A percentile compares a stretch with the other conserved stretches of the same genome.
Conservation (phyloP, 2,888 invertebrate genomes). For the Heliconius erato region DNA sequence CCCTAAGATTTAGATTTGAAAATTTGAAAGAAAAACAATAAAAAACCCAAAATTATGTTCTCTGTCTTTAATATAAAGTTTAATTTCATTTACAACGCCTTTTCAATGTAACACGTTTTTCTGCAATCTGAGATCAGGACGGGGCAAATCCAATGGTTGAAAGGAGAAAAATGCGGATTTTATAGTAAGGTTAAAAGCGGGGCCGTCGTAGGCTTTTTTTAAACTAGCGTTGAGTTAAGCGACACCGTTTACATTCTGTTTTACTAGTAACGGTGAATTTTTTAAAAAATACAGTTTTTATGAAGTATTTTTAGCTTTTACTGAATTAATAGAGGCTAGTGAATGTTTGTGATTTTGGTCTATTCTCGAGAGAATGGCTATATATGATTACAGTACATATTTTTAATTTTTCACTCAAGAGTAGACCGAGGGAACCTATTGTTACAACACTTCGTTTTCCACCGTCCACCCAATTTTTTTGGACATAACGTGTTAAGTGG, state of each 20-base stretch:
- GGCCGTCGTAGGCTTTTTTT: constrained; percentile 53
- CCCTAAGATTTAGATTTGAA: constrained; percentile 50
- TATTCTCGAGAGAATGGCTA: not conserved
- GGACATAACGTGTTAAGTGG: too few species aligned
- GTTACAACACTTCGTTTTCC: too few species aligned
- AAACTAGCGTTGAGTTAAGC: constrained; percentile 44
- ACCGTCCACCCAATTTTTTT: too few species aligned
- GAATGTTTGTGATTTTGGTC: not conserved
- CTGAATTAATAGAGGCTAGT: not conserved
- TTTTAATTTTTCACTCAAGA: not conserved
- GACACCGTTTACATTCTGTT: constrained; percentile 41
- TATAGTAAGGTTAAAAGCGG: constrained; percentile 63
- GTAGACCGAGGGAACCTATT: too few species aligned
- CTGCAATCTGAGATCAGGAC: constrained; percentile 70
- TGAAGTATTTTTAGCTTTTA: not conserved
- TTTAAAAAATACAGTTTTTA: not conserved
- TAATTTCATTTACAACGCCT: constrained; percentile 44
- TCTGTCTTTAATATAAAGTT: constrained; percentile 47
- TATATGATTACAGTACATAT: not conserved
- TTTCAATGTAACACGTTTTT: constrained; percentile 67
- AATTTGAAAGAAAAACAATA: constrained; percentile 43
- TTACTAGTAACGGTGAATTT: not conserved
- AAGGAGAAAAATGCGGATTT: constrained; percentile 63
- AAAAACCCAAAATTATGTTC: constrained; percentile 39
- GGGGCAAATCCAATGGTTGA: constrained; percentile 65